Base-by-base conservation (phyloP, 2,888 invertebrate genomes). In the Agrotis puta region DNA sequence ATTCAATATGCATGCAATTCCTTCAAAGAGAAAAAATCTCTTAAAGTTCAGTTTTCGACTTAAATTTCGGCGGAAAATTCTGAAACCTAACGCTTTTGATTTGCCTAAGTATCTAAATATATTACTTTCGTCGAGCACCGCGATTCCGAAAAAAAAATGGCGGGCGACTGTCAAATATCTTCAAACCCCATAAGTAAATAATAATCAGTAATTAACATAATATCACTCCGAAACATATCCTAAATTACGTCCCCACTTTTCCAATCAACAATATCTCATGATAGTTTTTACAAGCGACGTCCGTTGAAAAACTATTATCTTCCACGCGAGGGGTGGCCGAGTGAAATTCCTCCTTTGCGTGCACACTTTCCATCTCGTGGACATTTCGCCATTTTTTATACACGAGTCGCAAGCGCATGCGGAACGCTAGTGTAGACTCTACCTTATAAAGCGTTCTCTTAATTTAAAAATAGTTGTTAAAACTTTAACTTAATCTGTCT, bases 321-420 rank as follows among this genome's bases (percentile, higher is more conserved):
- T 71, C 85, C 89, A 90, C 88, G 89, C 89, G 84, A 85, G 76
- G 84, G 76, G 74, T 83, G 77, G 58, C 47, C 81, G 87, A 91
- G 92, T 90, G 92, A 91, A 93, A 92, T 88, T 88, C 85, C 69
- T 67, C 56, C 78, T 83, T 91, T 85, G 92, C 93, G 91, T 92
- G 94, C 87, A 81, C 88, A 94, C 94, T 94, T 94, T 94, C 94
- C 93, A 92, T 94, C 94, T 94, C 93, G 88, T 86, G 89, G 87
- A 81, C 84, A 86, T 87, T 87, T 88, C 87, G 88, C 84, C 72
- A 81, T 88, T 91, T 92, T 92, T 90, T 87, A 74, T 74, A 54
- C 63, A 75, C 39, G 22, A 43, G 20, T 51, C 53, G 45, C 59
- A 51, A 54, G 68, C 33, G 78, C 70, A 74, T 77, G 64, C 86